A percentile compares a stretch with the other conserved stretches of the same genome.
Evolutionary conservation across 1,140 invertebrate genomes (phyloP).

Genomic region (Tetranychus urticae): DNA sequence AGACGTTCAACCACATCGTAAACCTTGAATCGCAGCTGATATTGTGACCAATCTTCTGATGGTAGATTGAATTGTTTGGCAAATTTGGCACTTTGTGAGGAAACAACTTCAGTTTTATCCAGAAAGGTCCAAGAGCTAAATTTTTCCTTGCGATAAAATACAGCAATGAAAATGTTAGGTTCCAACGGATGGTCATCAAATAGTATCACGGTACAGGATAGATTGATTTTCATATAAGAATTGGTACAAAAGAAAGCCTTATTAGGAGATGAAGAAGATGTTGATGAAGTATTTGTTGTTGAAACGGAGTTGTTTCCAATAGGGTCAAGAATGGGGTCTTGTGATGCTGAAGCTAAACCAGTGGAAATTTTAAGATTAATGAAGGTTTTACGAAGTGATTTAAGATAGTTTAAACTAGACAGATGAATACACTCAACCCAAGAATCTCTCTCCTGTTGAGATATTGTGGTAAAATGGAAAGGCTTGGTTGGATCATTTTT

Average conservation of each 20-base stretch:
- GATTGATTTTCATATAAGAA: neutral
- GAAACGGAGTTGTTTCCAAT: too few relatives aligned
- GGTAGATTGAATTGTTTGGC: neutral
- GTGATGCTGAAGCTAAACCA: too few relatives aligned
- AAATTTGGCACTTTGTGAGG: conserved; percentile 3
- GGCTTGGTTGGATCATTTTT: neutral
- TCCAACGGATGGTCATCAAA: neutral
- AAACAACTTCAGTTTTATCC: neutral
- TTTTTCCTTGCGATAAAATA: neutral
- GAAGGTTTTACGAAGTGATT: conserved; percentile 23
- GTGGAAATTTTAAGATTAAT: neutral
- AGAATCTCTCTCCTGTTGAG: conserved; percentile 38
- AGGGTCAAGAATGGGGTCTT: too few relatives aligned
- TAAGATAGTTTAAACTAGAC: conserved; percentile 58
- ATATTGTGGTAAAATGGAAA: neutral
- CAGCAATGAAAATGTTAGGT: neutral
- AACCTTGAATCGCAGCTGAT: neutral
- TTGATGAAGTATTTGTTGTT: too few relatives aligned
- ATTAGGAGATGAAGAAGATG: neutral
- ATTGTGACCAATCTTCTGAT: neutral
- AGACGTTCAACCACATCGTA: neutral
- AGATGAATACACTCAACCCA: conserved; percentile 66
- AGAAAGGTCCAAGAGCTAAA: conserved; percentile 1
- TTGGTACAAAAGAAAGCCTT: neutral
- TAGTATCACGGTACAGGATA: neutral